Percentiles rank a stretch among this genome's conserved stretches.
Evolutionary conservation across 2,113 vertebrate species (phyloP).

Genomic region (Siphamia tubifer): DNA sequence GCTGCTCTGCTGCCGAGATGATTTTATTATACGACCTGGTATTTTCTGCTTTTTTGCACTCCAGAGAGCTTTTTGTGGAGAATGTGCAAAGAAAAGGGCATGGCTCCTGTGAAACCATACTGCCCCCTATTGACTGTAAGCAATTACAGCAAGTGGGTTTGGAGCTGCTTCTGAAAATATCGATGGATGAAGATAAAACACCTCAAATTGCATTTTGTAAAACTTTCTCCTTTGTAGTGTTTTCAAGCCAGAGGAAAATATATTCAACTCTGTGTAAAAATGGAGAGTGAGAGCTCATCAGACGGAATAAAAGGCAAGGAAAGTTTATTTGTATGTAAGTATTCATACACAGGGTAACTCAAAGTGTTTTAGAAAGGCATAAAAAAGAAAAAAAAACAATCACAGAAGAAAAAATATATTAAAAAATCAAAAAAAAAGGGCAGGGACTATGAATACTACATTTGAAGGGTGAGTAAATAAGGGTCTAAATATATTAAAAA

Average conservation of each 20-base stretch:
- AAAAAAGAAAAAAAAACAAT: too few relatives aligned
- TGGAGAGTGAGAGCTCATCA: neutral
- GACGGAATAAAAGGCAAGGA: neutral
- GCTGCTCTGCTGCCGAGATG: conserved; percentile 43
- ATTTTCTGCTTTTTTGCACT: conserved; percentile 46
- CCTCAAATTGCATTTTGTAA: too few relatives aligned
- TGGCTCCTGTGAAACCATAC: conserved; percentile 48
- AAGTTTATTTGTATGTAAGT: too few relatives aligned
- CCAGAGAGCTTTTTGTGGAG: conserved; percentile 27
- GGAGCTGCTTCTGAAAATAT: neutral
- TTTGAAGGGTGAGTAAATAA: too few relatives aligned
- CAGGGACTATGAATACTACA: too few relatives aligned
- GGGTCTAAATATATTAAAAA: too few relatives aligned
- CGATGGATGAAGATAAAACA: too few relatives aligned
- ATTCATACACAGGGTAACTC: too few relatives aligned
- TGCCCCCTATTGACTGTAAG: conserved; percentile 58
- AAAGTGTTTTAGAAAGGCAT: too few relatives aligned
- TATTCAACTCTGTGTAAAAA: neutral
- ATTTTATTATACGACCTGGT: conserved; percentile 63
- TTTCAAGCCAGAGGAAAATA: neutral
- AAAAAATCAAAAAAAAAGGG: too few relatives aligned
- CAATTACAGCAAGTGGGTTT: neutral
- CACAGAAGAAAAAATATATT: too few relatives aligned
- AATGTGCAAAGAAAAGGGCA: neutral
- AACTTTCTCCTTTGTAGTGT: neutral